A percentile compares a stretch with the other conserved stretches of the same genome.
phyloP scores from a whole-genome alignment of 1,140 invertebrate genomes.

The Drosophila grimshawi region DNA sequence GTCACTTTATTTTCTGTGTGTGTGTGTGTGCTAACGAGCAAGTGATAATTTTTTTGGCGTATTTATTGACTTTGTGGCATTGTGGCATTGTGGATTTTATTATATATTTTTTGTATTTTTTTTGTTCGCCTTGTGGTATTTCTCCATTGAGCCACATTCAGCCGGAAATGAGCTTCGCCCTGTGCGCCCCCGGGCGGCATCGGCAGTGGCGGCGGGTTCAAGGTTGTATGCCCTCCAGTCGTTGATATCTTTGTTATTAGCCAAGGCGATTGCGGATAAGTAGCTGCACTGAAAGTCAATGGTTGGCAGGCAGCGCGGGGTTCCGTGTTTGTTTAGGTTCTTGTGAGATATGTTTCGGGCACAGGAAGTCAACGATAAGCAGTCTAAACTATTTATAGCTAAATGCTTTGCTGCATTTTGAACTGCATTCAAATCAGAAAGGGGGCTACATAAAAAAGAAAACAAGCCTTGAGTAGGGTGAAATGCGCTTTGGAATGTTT shows the following conservation, averaged over 20 bases:
- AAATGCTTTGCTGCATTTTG: slow-evolving; percentile 16
- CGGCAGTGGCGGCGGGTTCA: slow-evolving; percentile 35
- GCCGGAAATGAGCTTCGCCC: slow-evolving; percentile 72
- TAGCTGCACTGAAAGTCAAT: slow-evolving; percentile 18
- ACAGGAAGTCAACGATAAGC: slow-evolving; percentile 51
- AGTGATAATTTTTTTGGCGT: slow-evolving; percentile 74
- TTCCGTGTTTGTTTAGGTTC: slow-evolving; percentile 43
- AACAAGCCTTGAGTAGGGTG: background rate
- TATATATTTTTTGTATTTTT: slow-evolving; percentile 23
- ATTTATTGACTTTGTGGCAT: slow-evolving; percentile 80
- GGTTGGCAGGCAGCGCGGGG: slow-evolving; percentile 2
- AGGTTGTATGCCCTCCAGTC: slow-evolving; percentile 40
- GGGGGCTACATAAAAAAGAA: background rate
- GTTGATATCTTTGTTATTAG: slow-evolving; percentile 75
- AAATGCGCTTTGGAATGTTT: background rate
- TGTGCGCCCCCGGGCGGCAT: background rate
- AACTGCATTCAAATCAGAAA: slow-evolving; percentile 12
- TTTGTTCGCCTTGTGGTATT: slow-evolving; percentile 13
- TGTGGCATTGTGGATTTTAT: slow-evolving; percentile 68
- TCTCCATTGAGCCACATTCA: slow-evolving; percentile 34
- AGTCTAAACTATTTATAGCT: slow-evolving; percentile 43
- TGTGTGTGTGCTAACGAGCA: slow-evolving; percentile 63
- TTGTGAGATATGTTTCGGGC: slow-evolving; percentile 17
- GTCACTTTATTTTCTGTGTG: slow-evolving; percentile 18
- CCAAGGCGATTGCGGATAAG: slow-evolving; percentile 39